These are phyloP conservation scores for Hydropsyche betteni DNA, from an alignment of 2,888 invertebrate genomes.

Conservation along the genomic window DNA sequence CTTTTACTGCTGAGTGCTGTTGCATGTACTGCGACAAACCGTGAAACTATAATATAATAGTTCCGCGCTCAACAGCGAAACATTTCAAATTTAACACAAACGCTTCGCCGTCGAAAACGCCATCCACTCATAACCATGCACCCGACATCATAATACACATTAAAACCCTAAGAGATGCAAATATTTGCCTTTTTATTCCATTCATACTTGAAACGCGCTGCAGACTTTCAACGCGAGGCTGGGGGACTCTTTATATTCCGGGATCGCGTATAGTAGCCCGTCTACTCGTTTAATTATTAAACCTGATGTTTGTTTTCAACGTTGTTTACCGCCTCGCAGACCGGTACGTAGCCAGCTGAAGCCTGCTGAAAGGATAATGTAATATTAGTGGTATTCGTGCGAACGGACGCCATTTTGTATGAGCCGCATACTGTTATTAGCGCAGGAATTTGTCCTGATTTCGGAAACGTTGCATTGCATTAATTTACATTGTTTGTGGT, in stretches of 20 bases:
- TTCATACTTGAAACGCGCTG: neutral
- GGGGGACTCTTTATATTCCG: slow-evolving; percentile 17
- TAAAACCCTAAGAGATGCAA: neutral
- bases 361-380: slow-evolving; percentile 27
- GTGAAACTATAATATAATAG: no score
- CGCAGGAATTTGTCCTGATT: neutral
- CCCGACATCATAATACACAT: no score
- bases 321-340: slow-evolving; percentile 31
- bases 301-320: slow-evolving; percentile 32
- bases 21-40: slow-evolving; percentile 10
- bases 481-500: neutral
- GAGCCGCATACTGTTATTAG: neutral
- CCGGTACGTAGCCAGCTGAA: slow-evolving; percentile 8
- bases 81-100: neutral
- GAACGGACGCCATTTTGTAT: slow-evolving; percentile 25
- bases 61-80: neutral
- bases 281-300: slow-evolving; percentile 19
- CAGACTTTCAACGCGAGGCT: neutral
- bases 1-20: slow-evolving; percentile 12
- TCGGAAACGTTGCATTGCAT: neutral
- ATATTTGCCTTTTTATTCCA: no score
- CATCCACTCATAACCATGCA: no score
- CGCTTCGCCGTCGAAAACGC: no score
- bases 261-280: neutral
- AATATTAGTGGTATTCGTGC: slow-evolving; percentile 29